Conservation (phyloP, 2,888 invertebrate species). For the Hydropsyche betteni region DNA sequence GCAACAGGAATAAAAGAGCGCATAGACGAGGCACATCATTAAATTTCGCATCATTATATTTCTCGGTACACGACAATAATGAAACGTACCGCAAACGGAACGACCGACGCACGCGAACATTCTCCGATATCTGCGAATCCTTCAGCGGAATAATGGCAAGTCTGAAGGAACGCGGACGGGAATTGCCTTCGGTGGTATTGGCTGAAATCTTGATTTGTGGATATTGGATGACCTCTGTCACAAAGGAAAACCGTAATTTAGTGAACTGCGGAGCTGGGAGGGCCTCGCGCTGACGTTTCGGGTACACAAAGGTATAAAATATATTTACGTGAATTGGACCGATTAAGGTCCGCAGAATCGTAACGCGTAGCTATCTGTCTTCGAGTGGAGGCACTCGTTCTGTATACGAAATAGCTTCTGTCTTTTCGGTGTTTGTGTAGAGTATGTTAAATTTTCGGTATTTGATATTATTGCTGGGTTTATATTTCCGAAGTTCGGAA, state of each 20-base stretch:
- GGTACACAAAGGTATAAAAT: constrained; percentile 28
- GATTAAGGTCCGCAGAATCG: constrained; percentile 12
- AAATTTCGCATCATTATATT: too few species aligned
- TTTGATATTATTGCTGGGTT: too few species aligned
- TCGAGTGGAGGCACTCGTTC: too few species aligned
- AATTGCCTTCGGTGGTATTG: constrained; percentile 24
- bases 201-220: constrained; percentile 30
- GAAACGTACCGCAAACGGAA: background rate
- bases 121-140: background rate
- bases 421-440: too few species aligned
- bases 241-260: constrained; percentile 31
- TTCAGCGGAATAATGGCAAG: background rate
- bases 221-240: constrained; percentile 33
- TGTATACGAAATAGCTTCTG: too few species aligned
- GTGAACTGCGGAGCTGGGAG: background rate
- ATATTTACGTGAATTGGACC: constrained; percentile 11
- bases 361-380: background rate
- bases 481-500: too few species aligned
- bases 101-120: constrained; percentile 3
- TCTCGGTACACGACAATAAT: too few species aligned
- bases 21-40: too few species aligned
- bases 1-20: too few species aligned
- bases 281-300: constrained; percentile 12
- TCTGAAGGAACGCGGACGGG: constrained; percentile 22
- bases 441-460: too few species aligned